Evolutionary conservation across 2,888 invertebrate species (phyloP), one percentile per base, ranked within the genome.

Genomic region (Tortricodes alternella): DNA sequence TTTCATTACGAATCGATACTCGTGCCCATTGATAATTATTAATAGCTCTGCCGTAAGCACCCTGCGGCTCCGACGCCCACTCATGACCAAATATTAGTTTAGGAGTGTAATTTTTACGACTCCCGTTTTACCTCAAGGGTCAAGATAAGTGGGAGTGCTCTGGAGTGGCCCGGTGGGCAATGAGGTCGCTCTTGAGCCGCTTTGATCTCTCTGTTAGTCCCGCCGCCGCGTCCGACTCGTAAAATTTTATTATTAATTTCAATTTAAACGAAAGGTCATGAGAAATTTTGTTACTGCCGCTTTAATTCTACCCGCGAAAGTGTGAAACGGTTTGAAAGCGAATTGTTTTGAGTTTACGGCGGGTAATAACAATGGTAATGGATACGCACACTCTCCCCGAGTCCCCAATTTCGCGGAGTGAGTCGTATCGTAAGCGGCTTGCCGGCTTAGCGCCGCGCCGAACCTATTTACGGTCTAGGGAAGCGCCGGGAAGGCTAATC

Each of bases 91-190:
- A 81, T 82, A 67, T 70, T 79, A 73, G 73, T 80, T 79, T 76
- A 81, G 73, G 71, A 83, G 84, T 83, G 84, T 86, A 83, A 85
- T 80, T 89, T 88, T 88, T 85, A 88, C 70, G 74, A 73, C 83
- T 85, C 81, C 87, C 81, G 83, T 85, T 83, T 83, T 83, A 85
- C 85, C 83, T 82, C 71, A 69, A 68, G 69, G 79, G 79, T 77
- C 79, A 68, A 76, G 87, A 85, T 87, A 88, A 88, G 70, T 80
- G 80, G 66, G 60, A 67, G 67, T 68, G 71, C 70, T 68, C 68
- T 79, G 73, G 70, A 85, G 85, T 83, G 75, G 75, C 73, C 70
- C 71, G 71, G 65, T 73, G 13, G 29, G 71, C 73, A 76, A 68
- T 72, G 67, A 73, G 72, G 64, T 72, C 69, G 70, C 82, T 82